phyloP scores from a whole-genome alignment of 2,113 vertebrate species.

The Leptobrachium leishanense region DNA sequence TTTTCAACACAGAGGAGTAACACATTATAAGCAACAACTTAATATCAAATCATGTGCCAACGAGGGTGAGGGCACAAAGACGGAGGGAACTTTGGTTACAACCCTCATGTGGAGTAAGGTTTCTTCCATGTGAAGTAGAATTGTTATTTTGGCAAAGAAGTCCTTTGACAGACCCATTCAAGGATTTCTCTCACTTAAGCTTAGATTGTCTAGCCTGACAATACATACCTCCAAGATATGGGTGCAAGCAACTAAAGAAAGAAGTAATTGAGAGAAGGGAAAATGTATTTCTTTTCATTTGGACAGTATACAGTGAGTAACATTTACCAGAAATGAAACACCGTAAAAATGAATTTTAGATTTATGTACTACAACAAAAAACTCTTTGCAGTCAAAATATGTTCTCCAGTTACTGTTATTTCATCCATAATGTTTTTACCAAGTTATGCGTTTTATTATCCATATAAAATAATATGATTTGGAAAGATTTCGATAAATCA shows the following conservation, averaged over 20 bases:
- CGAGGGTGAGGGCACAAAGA: too few relatives aligned
- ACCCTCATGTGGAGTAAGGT: too few relatives aligned
- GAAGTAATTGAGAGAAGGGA: neutral
- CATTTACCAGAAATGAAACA: neutral
- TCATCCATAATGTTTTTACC: neutral
- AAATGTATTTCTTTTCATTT: neutral
- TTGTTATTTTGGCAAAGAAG: too few relatives aligned
- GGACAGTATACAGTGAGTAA: neutral
- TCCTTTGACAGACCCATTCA: too few relatives aligned
- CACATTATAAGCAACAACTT: too few relatives aligned
- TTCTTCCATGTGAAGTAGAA: too few relatives aligned
- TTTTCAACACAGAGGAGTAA: too few relatives aligned
- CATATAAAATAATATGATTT: neutral
- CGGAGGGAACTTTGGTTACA: too few relatives aligned
- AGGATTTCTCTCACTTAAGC: neutral
- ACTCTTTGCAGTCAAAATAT: neutral
- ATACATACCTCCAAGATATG: neutral
- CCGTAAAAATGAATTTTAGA: neutral
- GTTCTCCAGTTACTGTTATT: neutral
- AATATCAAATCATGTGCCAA: too few relatives aligned
- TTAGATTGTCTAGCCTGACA: neutral
- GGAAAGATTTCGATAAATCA: neutral
- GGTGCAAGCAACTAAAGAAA: neutral
- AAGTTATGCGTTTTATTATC: neutral
- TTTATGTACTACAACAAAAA: neutral